Evolutionary conservation across 2,797 vertebrate genomes (phyloP), one percentile per base, ranked within the genome.

Genomic region (Taenioides sp.): DNA sequence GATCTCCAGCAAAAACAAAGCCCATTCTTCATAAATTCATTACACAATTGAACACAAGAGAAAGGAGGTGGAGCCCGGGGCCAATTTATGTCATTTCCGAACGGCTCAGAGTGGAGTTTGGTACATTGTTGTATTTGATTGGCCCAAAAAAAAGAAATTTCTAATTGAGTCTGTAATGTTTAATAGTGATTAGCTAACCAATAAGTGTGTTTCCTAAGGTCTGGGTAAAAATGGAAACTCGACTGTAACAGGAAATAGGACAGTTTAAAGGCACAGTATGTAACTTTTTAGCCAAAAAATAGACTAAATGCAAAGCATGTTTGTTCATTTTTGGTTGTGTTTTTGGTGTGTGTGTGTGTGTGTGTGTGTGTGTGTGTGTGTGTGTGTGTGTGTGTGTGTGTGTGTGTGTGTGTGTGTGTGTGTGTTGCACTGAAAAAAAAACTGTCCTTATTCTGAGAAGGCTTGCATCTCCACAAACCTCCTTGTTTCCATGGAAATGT

Each of bases 21-120:
- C 82, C 82, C 74, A 83, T 87, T 88, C 82, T 83, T 87, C 83
- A 85, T 86, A 83, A 83, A 89, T 87, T 68, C 78, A 84, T 88
- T 89, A 84, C 68, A 73, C 47, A 69, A 72, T 62, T 74, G 65
- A 69, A 75, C 31, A 70, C 43, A n/a, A 18, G 34, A n/a, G 28
- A 37, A 62, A 76, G 74, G 65, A 76, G 75, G 58, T 73, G 63
- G 52, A 60, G 84, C 81, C 88, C 28, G 66, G 83, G 78, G 86
- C 78, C 76, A 84, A 67, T 67, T 71, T 82, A 86, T 78, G 67
- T 70, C 73, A 70, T 79, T 86, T 80, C 74, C 72, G 62, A 79
- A 81, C 82, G 65, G 67, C 54, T 71, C 54, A 82, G 72, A 80
- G 69, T 60, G 57, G 64, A 67, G 71, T 76, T 75, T 60, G 60